Percentiles rank a stretch among this genome's conserved stretches.
Evolutionary conservation across 2,888 invertebrate genomes (phyloP).

Genomic region (Lycia hirtaria): DNA sequence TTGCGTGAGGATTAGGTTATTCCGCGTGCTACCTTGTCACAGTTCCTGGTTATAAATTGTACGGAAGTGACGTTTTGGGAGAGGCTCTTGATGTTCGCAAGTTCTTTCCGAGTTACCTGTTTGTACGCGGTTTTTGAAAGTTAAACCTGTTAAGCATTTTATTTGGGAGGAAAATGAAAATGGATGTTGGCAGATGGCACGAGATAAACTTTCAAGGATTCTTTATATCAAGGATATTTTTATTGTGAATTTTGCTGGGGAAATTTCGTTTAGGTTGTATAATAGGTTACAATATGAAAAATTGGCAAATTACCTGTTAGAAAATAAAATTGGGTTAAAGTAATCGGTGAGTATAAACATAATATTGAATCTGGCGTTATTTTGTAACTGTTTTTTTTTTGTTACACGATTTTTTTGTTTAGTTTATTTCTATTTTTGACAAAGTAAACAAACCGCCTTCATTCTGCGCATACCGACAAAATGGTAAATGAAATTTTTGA

Average conservation of each 20-base stretch:
- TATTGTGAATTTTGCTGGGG: neutral
- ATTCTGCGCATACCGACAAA: too few relatives aligned
- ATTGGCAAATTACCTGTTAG: too few relatives aligned
- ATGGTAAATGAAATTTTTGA: too few relatives aligned
- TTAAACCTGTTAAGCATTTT: conserved; percentile 12
- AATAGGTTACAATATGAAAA: too few relatives aligned
- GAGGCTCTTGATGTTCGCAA: conserved; percentile 18
- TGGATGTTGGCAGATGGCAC: conserved; percentile 7
- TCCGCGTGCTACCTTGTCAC: conserved; percentile 59
- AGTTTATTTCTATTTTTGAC: too few relatives aligned
- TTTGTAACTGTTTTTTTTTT: too few relatives aligned
- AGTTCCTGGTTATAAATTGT: conserved; percentile 55
- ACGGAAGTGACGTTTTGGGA: conserved; percentile 34
- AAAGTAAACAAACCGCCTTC: too few relatives aligned
- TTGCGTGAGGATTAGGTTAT: conserved; percentile 66
- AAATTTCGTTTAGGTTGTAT: neutral
- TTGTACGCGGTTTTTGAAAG: conserved; percentile 13
- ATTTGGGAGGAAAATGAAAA: conserved; percentile 13
- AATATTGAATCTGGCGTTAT: too few relatives aligned
- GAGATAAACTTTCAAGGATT: conserved; percentile 11
- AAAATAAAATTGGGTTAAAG: too few relatives aligned
- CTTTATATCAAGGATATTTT: neutral
- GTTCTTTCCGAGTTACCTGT: conserved; percentile 18
- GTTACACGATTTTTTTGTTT: too few relatives aligned
- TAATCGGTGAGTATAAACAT: too few relatives aligned